phyloP scores from a whole-genome alignment of 2,797 vertebrate species.

The Pipistrellus nathusii region DNA sequence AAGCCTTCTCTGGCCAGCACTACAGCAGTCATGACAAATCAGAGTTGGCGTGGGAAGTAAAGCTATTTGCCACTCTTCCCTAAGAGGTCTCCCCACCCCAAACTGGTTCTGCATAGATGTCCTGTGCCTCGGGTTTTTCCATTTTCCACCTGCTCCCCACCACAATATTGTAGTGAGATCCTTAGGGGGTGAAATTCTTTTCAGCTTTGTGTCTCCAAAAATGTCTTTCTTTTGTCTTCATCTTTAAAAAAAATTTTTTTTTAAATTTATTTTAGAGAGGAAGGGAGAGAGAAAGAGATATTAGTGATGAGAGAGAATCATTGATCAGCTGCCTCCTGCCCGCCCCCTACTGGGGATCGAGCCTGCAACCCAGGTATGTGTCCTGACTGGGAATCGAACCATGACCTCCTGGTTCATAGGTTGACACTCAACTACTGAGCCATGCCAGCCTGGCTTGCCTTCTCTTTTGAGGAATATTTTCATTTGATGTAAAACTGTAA shows the following conservation, averaged over 20 bases:
- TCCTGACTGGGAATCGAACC: too few relatives aligned
- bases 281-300: too few relatives aligned
- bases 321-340: too few relatives aligned
- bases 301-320: too few relatives aligned
- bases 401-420: too few relatives aligned
- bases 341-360: too few relatives aligned
- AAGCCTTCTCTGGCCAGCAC: neutral
- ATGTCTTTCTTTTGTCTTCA: neutral
- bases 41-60: neutral
- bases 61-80: neutral
- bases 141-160: too few relatives aligned
- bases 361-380: too few relatives aligned
- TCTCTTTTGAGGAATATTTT: neutral
- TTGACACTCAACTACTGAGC: too few relatives aligned
- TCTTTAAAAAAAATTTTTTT: neutral
- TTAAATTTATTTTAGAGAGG: too few relatives aligned
- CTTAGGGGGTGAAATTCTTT: neutral
- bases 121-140: neutral
- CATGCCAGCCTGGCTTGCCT: neutral
- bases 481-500: neutral
- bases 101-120: neutral
- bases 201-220: neutral
- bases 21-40: neutral
- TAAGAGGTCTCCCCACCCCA: neutral
- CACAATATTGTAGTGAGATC: neutral